These are phyloP conservation scores for Peromyscus aztecus DNA, from an alignment of 2,797 vertebrate species.

Conservation along the genomic window DNA sequence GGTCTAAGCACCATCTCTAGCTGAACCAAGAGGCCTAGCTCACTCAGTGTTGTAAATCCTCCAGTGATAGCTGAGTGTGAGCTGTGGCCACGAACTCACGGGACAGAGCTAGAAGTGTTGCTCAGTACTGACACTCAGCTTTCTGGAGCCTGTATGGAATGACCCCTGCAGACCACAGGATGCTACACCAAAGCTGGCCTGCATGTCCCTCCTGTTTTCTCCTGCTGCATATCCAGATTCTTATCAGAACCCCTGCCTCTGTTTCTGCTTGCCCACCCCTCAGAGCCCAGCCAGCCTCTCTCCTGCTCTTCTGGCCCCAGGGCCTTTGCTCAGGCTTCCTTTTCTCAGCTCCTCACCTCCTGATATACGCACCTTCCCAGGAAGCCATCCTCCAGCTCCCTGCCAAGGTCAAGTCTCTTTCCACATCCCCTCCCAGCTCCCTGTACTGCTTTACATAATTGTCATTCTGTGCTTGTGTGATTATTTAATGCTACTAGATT, in stretches of 20 bases:
- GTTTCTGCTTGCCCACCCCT: not conserved
- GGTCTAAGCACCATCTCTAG: not conserved
- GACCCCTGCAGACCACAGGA: not conserved
- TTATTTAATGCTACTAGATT: not conserved
- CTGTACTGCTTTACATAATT: not conserved
- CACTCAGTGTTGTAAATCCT: not conserved
- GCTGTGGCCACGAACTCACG: too few species aligned
- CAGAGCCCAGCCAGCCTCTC: not conserved
- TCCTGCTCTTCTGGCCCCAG: not conserved
- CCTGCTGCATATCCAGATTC: not conserved
- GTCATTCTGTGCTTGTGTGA: not conserved
- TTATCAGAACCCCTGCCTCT: not conserved
- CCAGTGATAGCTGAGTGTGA: not conserved
- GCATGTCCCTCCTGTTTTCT: accelerated
- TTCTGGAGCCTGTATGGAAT: not conserved
- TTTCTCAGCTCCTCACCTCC: not conserved
- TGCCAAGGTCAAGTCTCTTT: not conserved
- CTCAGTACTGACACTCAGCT: not conserved
- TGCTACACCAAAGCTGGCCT: not conserved
- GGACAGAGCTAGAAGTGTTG: too few species aligned
- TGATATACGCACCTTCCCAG: not conserved
- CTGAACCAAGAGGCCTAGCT: too few species aligned
- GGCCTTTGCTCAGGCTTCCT: not conserved
- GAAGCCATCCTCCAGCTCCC: not conserved
- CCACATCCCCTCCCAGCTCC: not conserved